Percentiles rank a stretch among this genome's conserved stretches.
Conservation (phyloP, 2,888 invertebrate species). For the Fissipunctia ypsillon region DNA sequence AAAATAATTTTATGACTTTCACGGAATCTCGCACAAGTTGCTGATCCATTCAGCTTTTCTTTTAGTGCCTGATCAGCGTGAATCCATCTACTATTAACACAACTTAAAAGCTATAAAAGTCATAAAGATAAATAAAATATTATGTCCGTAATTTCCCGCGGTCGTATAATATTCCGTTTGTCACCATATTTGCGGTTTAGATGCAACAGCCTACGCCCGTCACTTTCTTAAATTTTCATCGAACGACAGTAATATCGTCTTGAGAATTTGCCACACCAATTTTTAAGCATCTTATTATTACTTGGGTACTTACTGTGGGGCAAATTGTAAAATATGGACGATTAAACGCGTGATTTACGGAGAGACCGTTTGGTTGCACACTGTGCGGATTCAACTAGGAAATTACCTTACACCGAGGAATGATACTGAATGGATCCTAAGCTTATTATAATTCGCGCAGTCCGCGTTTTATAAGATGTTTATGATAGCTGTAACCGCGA, state of each 20-base stretch:
- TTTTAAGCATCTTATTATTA: conserved; percentile 73
- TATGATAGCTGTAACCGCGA: conserved; percentile 75
- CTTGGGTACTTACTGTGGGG: conserved; percentile 71
- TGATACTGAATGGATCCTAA: conserved; percentile 78
- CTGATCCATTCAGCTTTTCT: conserved; percentile 19
- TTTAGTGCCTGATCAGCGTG: conserved; percentile 16
- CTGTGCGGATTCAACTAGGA: conserved; percentile 70
- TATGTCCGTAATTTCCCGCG: conserved; percentile 23
- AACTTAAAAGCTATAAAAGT: conserved; percentile 15
- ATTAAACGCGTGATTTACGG: conserved; percentile 83
- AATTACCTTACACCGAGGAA: conserved; percentile 79
- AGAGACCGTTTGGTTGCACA: conserved; percentile 68
- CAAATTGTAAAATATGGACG: conserved; percentile 85
- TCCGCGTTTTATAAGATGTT: conserved; percentile 77
- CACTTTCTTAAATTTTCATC: conserved; percentile 78
- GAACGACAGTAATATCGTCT: conserved; percentile 73
- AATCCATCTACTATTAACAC: conserved; percentile 23
- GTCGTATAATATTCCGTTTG: conserved; percentile 22
- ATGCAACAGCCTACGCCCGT: conserved; percentile 27
- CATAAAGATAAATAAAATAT: conserved; percentile 38
- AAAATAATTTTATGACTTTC: conserved; percentile 1
- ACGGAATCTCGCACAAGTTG: conserved; percentile 5
- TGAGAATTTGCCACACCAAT: conserved; percentile 72
- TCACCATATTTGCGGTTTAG: conserved; percentile 37
- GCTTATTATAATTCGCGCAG: conserved; percentile 81